Evolutionary conservation across 53 echinoderm and acorn worm species (phyloP), one percentile per base, ranked within the genome.

Genomic region (Temnopleurus reevesii): DNA sequence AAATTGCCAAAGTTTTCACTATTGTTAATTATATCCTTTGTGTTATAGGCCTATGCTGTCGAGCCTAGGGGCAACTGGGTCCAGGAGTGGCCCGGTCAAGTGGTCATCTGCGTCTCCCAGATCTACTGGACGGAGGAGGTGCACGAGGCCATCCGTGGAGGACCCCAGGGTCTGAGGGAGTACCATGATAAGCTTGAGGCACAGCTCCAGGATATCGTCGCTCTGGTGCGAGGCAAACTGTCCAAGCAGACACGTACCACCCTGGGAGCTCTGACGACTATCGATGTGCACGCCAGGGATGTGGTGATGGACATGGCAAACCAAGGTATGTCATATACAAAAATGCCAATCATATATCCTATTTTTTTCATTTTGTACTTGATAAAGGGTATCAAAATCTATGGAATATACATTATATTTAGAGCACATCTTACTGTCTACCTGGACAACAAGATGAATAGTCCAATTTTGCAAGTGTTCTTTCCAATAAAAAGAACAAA

Each of bases 21-120:
- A n/a, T n/a, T n/a, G n/a, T n/a, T n/a, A n/a, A n/a, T 41, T 71
- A 12, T 38, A 5, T 33, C 35, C 10, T 41, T 2, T 71, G 41
- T 1, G 3, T 25, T 79, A 7, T 71, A 97, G 96, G 99, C 99
- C 3, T 99, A 99, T 90, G 99, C 96, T 45, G 91, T 99, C 25
- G 99, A 99, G 71, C 96, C 96, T 31, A 81, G 99, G 35, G 91
- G 89, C 28, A 90, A 94, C 81, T 99, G 99, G 99, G 99, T 99
- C 6, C 99, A 96, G 59, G 96, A 99, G 84, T 99, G 99, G 99
- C 99, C 99, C 12, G 99, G 99, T 58, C 99, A 99, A 76, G 99
- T 99, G 13, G 99, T 99, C 53, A 90, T 99, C 44, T 99, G 99
- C 59, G 96, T 96, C 76, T 99, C 99, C 10, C 99, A 99, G 86